phyloP scores from a whole-genome alignment of 2,797 vertebrate genomes.

The Semotilus atromaculatus region DNA sequence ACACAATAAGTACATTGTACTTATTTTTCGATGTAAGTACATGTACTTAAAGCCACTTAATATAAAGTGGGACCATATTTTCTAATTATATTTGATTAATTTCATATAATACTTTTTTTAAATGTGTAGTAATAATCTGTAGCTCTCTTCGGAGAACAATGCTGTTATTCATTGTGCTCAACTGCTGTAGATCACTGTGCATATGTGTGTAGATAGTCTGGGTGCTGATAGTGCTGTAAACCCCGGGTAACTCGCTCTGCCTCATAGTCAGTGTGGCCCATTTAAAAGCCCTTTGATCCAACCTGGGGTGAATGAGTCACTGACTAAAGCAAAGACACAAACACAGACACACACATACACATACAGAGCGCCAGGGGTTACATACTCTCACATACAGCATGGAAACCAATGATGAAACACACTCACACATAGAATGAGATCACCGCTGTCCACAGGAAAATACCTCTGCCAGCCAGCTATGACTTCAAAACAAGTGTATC shows the following conservation, averaged over 20 bases:
- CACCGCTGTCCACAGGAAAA: slow-evolving; percentile 46
- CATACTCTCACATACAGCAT: slow-evolving; percentile 58
- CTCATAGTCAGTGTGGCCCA: slow-evolving; percentile 40
- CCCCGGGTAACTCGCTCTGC: slow-evolving; percentile 35
- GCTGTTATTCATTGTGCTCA: slow-evolving; percentile 42
- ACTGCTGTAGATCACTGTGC: slow-evolving; percentile 15
- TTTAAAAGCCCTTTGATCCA: slow-evolving; percentile 55
- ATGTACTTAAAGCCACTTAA: too few relatives aligned
- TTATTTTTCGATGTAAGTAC: too few relatives aligned
- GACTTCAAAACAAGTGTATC: slow-evolving; percentile 73
- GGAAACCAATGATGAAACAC: slow-evolving; percentile 54
- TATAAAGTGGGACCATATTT: too few relatives aligned
- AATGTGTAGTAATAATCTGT: neutral
- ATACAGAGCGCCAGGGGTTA: slow-evolving; percentile 22
- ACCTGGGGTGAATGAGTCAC: slow-evolving; percentile 58
- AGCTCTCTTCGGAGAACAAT: slow-evolving; percentile 37
- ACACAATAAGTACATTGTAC: too few relatives aligned
- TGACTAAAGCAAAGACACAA: slow-evolving; percentile 42
- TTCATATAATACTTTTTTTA: neutral
- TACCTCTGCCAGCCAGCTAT: slow-evolving; percentile 61
- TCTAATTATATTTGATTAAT: neutral
- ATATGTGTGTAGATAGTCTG: slow-evolving; percentile 41
- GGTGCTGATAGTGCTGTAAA: slow-evolving; percentile 49
- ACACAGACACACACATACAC: slow-evolving; percentile 38
- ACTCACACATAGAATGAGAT: slow-evolving; percentile 51